Evolutionary conservation across 1,140 invertebrate species (phyloP).

Genomic region (Heterodera carotae): DNA sequence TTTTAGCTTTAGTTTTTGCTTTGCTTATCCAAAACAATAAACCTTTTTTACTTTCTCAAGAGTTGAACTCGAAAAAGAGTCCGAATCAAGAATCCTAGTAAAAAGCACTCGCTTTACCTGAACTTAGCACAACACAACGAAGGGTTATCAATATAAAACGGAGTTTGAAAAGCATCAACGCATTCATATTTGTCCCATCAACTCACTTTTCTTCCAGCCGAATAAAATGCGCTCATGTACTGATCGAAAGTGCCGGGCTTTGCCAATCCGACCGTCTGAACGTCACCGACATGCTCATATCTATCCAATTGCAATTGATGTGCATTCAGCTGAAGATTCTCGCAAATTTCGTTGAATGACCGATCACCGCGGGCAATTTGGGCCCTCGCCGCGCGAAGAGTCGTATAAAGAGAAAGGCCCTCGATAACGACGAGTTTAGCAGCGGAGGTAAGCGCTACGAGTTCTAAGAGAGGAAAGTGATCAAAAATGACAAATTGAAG

Average conservation of each 20-base stretch:
- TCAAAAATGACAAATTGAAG: too few species aligned
- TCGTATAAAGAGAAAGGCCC: constrained; percentile 38
- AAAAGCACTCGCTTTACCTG: too few species aligned
- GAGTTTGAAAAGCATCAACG: neutral
- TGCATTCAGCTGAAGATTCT: constrained; percentile 35
- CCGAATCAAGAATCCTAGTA: too few species aligned
- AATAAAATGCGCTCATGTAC: constrained; percentile 35
- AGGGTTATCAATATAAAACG: neutral
- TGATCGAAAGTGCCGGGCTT: constrained; percentile 37
- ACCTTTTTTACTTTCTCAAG: too few species aligned
- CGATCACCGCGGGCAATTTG: constrained; percentile 38
- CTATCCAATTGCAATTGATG: constrained; percentile 37
- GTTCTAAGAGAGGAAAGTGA: constrained; percentile 30
- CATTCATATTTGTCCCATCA: neutral
- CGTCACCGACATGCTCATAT: constrained; percentile 20
- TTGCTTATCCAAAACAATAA: too few species aligned
- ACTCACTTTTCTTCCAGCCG: constrained; percentile 30
- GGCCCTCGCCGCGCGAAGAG: constrained; percentile 26
- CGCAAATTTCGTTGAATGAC: constrained; percentile 40
- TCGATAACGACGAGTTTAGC: constrained; percentile 38
- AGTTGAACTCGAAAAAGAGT: too few species aligned
- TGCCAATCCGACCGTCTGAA: constrained; percentile 25
- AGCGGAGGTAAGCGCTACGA: constrained; percentile 27
- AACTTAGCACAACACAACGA: too few species aligned
- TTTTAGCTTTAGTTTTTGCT: too few species aligned